Evolutionary conservation across 1,140 invertebrate species (phyloP), one percentile per base, ranked within the genome.

Genomic region (Protaetia brevitarsis): DNA sequence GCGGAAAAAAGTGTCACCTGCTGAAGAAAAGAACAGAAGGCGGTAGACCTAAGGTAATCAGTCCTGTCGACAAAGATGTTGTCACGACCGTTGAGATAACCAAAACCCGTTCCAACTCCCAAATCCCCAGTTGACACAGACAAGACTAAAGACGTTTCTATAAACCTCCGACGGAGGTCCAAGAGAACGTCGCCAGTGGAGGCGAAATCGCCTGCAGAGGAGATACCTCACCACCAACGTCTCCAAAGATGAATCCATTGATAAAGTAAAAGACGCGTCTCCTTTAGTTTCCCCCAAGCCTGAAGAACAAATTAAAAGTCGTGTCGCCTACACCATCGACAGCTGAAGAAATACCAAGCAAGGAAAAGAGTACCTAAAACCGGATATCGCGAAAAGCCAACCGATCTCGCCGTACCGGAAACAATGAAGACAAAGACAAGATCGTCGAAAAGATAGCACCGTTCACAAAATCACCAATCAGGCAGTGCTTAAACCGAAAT

Each of bases 251-350:
- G 37, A 34, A 19, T 27, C 61, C 3, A 11, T 21, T n/a, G 61
- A 63, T 23, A 63, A 63, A 23, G 29, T 2, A 60, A 8, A 27
- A 28, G 11, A 28, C 2, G 34, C 58, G 28, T 13, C 58, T 60
- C 58, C 27, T 28, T 16, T 30, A 23, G 30, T 30, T 30, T 30
- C 23, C 30, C 58, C 58, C 16, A 13, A 28, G 11, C 7, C 11
- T 31, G 23, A 16, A 63, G 34, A 36, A 63, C 8, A 16, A 63
- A 8, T 34, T 56, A 56, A n/a, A 63, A 63, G n/a, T n/a, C 2
- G 36, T 11, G 36, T 37, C 61, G 7, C 29, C 30, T 2, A 34
- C 16, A 63, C 10, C 31, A n/a, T 16, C 7, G 29, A 21, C 21
- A 13, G 23, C 28, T 19, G 34, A 37, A 2, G 37, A 63, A 34